Evolutionary conservation across 2,113 vertebrate species (phyloP).

Genomic region (Speoplatyrhinus poulsoni): DNA sequence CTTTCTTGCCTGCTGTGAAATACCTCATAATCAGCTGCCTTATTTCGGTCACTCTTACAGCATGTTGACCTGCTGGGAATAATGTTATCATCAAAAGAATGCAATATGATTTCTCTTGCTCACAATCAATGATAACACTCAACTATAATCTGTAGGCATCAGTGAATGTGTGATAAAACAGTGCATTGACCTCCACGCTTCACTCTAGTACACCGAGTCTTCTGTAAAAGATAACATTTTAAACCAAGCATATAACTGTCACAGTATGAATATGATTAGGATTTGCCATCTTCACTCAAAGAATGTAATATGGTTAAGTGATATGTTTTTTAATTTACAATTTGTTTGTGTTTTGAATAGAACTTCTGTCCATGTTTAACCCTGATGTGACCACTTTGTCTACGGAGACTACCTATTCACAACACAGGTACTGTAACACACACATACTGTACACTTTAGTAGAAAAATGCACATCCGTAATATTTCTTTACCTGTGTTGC

Average conservation of each 20-base stretch:
- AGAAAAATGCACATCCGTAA: neutral
- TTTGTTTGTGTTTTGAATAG: slow-evolving; percentile 39
- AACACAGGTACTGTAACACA: slow-evolving; percentile 50
- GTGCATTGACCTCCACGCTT: slow-evolving; percentile 16
- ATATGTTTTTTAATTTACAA: no score
- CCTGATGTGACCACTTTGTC: slow-evolving; percentile 41
- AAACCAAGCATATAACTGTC: neutral
- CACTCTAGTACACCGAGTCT: neutral
- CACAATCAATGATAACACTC: neutral
- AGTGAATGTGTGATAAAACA: slow-evolving; percentile 38
- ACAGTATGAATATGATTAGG: neutral
- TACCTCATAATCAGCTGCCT: no score
- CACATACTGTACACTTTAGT: neutral
- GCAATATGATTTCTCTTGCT: neutral
- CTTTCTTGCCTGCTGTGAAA: no score
- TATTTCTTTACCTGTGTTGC: slow-evolving; percentile 35
- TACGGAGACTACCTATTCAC: slow-evolving; percentile 17
- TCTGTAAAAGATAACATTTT: neutral
- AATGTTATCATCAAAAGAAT: neutral
- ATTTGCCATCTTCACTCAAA: neutral
- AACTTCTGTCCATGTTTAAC: slow-evolving; percentile 73
- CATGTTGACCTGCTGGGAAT: neutral
- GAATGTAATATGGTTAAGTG: no score
- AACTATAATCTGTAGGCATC: slow-evolving; percentile 1
- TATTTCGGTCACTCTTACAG: no score